Evolutionary conservation across 2,113 vertebrate species (phyloP).

Genomic region (Epinephelus lanceolatus): DNA sequence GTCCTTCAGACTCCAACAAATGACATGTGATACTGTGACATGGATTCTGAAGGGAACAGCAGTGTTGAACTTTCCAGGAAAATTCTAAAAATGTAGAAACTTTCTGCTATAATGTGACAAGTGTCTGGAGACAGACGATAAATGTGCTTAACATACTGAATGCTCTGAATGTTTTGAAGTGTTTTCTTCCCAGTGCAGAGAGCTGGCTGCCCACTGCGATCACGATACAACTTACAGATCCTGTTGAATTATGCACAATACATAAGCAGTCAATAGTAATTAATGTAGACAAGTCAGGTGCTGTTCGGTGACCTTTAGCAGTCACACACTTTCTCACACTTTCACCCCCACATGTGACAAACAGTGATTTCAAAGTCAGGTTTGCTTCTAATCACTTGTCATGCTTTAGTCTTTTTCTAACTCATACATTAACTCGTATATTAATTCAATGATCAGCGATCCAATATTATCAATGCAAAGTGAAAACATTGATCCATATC

Average conservation of each 20-base stretch:
- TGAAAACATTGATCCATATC: too few species aligned
- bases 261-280: not conserved
- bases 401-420: too few species aligned
- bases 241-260: too few species aligned
- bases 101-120: constrained; percentile 17
- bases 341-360: not conserved
- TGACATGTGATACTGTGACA: too few species aligned
- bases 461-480: too few species aligned
- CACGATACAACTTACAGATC: not conserved
- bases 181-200: not conserved
- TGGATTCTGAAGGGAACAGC: not conserved
- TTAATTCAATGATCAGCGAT: too few species aligned
- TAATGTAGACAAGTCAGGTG: not conserved
- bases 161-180: not conserved
- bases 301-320: constrained; percentile 2
- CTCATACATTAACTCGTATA: too few species aligned
- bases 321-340: not conserved
- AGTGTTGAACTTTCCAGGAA: constrained; percentile 13
- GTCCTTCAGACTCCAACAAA: not conserved
- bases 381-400: not conserved
- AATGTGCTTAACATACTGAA: not conserved
- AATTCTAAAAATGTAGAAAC: constrained; percentile 13
- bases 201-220: not conserved
- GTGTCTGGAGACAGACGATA: not conserved
- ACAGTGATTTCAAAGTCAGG: not conserved